Conservation (phyloP, 92 coral and sea anemone genomes). For the Zoanthus sociatus region DNA sequence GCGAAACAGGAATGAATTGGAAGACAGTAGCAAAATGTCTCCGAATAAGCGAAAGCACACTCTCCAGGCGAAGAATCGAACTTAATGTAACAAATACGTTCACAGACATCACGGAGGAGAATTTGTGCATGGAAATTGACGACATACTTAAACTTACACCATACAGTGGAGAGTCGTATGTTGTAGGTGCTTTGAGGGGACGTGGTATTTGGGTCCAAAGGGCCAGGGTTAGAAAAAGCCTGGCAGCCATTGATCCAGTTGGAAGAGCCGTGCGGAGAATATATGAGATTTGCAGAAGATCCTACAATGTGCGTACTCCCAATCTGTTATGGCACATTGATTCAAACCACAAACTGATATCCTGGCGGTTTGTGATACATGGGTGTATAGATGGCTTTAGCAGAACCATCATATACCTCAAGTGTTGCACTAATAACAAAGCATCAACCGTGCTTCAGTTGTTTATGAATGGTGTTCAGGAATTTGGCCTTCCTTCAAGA, state of each 20-base stretch:
- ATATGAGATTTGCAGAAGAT: background rate
- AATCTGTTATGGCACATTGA: background rate
- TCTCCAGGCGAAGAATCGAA: constrained; percentile 35
- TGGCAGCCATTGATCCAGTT: constrained; percentile 19
- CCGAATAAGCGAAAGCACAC: background rate
- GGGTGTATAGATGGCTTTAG: background rate
- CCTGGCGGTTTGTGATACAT: background rate
- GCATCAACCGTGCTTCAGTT: background rate
- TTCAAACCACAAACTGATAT: background rate
- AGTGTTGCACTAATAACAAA: too few relatives aligned
- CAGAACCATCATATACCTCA: too few relatives aligned
- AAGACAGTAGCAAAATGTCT: background rate
- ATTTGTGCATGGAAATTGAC: constrained; percentile 12
- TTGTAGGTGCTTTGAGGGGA: constrained; percentile 30
- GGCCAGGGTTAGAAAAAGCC: constrained; percentile 37
- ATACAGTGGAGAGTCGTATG: constrained; percentile 49
- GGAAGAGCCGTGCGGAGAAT: constrained; percentile 30
- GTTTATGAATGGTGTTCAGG: background rate
- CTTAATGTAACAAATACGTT: constrained; percentile 26
- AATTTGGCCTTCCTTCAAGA: constrained; percentile 16
- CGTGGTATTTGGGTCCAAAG: constrained; percentile 42
- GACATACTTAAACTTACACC: constrained; percentile 37
- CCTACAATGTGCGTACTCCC: background rate
- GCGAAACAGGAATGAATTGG: constrained; percentile 47
- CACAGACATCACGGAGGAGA: constrained; percentile 21